These are phyloP conservation scores for Nasalis larvatus DNA, from an alignment of 2,113 vertebrate species.

Conservation along the genomic window DNA sequence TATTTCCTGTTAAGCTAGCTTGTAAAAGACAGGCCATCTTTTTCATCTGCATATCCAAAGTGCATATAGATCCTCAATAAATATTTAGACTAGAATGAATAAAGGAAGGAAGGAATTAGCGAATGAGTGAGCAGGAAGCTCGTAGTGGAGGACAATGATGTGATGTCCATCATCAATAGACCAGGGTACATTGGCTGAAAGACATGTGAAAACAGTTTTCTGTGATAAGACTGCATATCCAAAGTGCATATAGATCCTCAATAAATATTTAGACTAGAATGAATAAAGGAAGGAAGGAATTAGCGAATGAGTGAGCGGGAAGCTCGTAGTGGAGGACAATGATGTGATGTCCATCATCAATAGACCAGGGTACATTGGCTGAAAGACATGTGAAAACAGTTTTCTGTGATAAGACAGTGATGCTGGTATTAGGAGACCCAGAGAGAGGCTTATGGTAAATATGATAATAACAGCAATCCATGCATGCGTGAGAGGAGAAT, in stretches of 20 bases:
- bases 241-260: neutral
- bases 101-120: no score
- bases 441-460: neutral
- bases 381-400: neutral
- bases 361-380: neutral
- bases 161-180: neutral
- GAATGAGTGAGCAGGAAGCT: neutral
- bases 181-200: neutral
- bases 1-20: neutral
- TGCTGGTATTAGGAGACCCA: neutral
- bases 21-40: neutral
- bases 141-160: no score
- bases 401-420: neutral
- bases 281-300: neutral
- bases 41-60: neutral
- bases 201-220: neutral
- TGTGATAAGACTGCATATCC: neutral
- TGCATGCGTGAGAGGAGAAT: rapidly evolving
- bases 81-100: neutral
- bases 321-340: no score
- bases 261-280: neutral
- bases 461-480: neutral
- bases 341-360: neutral
- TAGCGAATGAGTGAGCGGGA: neutral
- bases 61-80: neutral